Percentiles rank a stretch among this genome's conserved stretches.
phyloP scores from a whole-genome alignment of 2,888 invertebrate genomes.

The Drosophila cognata region DNA sequence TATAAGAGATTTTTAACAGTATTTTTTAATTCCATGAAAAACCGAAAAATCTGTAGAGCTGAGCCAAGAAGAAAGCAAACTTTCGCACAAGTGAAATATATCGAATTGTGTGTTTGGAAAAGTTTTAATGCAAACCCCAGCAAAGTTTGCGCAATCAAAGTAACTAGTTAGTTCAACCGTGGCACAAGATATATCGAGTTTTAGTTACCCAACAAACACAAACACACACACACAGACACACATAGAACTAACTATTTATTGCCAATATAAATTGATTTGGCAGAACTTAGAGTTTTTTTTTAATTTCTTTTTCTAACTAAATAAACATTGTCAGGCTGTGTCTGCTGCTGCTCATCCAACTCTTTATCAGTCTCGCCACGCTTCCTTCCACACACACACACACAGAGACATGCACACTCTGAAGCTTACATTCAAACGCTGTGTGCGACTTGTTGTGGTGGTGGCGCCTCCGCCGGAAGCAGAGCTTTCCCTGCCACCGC shows the following conservation, averaged over 20 bases:
- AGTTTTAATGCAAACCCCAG: background rate
- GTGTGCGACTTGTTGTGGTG: constrained; percentile 85
- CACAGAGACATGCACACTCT: constrained; percentile 9
- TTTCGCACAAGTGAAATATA: background rate
- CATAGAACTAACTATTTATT: background rate
- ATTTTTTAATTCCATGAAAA: background rate
- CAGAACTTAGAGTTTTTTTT: background rate
- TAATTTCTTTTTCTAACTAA: background rate
- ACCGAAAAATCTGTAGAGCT: background rate
- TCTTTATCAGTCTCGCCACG: constrained; percentile 13
- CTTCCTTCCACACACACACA: constrained; percentile 20
- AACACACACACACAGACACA: background rate
- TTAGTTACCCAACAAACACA: constrained; percentile 13
- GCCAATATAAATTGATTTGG: constrained; percentile 21
- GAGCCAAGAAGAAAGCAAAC: background rate
- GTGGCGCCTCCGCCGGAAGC: constrained; percentile 85
- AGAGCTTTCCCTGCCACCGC: constrained; percentile 85
- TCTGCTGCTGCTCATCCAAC: constrained; percentile 11
- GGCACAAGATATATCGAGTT: background rate
- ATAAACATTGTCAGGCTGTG: constrained; percentile 8
- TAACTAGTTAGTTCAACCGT: constrained; percentile 20
- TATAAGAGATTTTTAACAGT: background rate
- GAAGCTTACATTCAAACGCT: constrained; percentile 91
- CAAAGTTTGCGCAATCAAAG: constrained; percentile 5
- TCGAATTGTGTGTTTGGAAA: background rate